phyloP scores from a whole-genome alignment of 2,797 vertebrate genomes.

The Thripadectes ignobilis region DNA sequence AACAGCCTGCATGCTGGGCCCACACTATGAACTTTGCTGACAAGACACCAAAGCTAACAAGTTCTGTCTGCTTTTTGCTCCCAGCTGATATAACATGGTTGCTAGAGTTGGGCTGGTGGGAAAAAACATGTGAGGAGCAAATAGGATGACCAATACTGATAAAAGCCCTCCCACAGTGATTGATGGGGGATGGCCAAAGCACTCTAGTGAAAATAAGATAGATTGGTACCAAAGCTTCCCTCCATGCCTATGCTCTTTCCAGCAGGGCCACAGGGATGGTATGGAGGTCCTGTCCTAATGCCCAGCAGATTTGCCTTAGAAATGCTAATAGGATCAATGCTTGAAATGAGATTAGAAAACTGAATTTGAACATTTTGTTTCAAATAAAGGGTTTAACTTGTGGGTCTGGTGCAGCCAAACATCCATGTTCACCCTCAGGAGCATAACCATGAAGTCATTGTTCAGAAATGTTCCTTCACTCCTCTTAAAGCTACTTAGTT shows the following conservation, averaged over 20 bases:
- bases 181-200: background rate
- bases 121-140: background rate
- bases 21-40: background rate
- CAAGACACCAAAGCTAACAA: background rate
- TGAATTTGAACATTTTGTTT: conserved; percentile 68
- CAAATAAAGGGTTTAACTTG: conserved; percentile 54
- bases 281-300: background rate
- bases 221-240: background rate
- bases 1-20: background rate
- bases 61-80: background rate
- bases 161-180: background rate
- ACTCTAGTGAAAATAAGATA: background rate
- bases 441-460: conserved; percentile 22
- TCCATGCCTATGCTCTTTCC: background rate
- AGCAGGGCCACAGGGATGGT: background rate
- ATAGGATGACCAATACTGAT: background rate
- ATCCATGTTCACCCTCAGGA: background rate
- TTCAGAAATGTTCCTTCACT: conserved; percentile 20
- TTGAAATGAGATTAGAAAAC: conserved; percentile 62
- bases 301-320: conserved; percentile 11
- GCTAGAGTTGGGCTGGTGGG: background rate
- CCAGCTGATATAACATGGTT: background rate
- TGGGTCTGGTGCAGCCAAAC: background rate
- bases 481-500: conserved; percentile 41
- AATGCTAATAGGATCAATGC: conserved; percentile 53